Evolutionary conservation across 2,797 vertebrate genomes (phyloP), one percentile per base, ranked within the genome.

Genomic region (Spheniscus humboldti): DNA sequence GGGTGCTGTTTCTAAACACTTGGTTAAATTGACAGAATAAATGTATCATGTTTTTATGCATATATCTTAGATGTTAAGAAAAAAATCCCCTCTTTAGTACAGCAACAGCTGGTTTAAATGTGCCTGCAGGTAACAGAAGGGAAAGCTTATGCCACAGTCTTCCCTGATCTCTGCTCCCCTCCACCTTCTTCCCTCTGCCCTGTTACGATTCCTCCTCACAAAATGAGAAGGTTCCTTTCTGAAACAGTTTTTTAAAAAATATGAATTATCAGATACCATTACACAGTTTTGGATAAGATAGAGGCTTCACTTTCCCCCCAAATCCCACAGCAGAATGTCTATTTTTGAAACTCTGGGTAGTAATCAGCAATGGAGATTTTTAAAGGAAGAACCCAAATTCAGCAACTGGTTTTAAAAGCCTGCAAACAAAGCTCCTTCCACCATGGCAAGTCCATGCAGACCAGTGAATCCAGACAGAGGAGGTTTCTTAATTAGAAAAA

Each of bases 321-420:
- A 11, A 90, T 72, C 37, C 41, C 35, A 94, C 59, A 92, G 53
- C 77, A 90, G 69, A 88, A 53, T 28, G 13, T 73, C 18, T 33
- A 2, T 35, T 86, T 67, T 76, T 94, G 55, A 91, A 81, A 82
- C 10, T 53, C 30, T 18, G 24, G 24, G 9, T 28, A 52, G 35
- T 66, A 69, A 85, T 43, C 15, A 69, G 11, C 4, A 4, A 79
- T 31, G 10, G 18, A 68, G n/a, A n/a, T 48, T 78, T 81, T 94
- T 71, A 56, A 73, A 86, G 45, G 76, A 73, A 68, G 83, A 91
- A 68, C 13, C n/a, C 63, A 59, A 35, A 87, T 81, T 28, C 69
- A 95, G 41, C 18, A 98, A 98, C 97, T 97, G 94, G 97, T 92
- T 79, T 97, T 94, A 39, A 98, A 98, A 73, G 88, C 95, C 62